Conservation (phyloP, 2,888 invertebrate genomes). For the Folsomia candida region DNA sequence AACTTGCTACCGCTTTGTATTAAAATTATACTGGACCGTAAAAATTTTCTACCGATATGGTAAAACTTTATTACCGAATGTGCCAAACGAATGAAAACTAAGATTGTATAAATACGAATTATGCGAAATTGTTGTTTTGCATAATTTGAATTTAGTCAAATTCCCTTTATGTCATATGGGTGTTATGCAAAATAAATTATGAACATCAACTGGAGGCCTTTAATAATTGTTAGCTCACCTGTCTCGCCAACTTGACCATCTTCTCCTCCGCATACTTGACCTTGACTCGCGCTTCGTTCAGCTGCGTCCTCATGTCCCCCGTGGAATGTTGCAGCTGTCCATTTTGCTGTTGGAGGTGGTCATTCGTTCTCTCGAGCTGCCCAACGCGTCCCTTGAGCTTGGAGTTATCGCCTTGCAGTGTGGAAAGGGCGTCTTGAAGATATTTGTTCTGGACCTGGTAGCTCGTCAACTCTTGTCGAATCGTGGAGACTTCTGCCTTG, state of each 20-base stretch:
- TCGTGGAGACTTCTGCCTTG: background rate
- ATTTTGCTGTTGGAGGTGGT: constrained; percentile 40
- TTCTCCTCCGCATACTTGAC: constrained; percentile 30
- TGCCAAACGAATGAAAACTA: too few relatives aligned
- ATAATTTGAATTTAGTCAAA: too few relatives aligned
- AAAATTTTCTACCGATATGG: too few relatives aligned
- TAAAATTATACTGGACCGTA: too few relatives aligned
- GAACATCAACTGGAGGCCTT: too few relatives aligned
- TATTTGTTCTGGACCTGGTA: constrained; percentile 12
- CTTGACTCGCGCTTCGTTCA: constrained; percentile 21
- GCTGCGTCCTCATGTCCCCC: constrained; percentile 29
- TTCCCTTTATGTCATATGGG: too few relatives aligned
- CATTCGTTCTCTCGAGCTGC: constrained; percentile 36
- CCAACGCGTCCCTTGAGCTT: constrained; percentile 29
- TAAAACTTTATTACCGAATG: too few relatives aligned
- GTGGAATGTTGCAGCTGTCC: constrained; percentile 39
- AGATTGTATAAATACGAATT: too few relatives aligned
- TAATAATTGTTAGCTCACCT: background rate
- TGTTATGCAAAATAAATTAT: too few relatives aligned
- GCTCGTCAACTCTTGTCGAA: background rate
- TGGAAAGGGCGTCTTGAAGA: constrained; percentile 7
- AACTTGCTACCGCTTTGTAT: too few relatives aligned
- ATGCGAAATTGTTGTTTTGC: too few relatives aligned
- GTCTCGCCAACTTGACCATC: constrained; percentile 18
- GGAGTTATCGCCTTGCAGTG: constrained; percentile 19